Conservation (phyloP, 2,797 vertebrate species). For the Oryzias sinensis region DNA sequence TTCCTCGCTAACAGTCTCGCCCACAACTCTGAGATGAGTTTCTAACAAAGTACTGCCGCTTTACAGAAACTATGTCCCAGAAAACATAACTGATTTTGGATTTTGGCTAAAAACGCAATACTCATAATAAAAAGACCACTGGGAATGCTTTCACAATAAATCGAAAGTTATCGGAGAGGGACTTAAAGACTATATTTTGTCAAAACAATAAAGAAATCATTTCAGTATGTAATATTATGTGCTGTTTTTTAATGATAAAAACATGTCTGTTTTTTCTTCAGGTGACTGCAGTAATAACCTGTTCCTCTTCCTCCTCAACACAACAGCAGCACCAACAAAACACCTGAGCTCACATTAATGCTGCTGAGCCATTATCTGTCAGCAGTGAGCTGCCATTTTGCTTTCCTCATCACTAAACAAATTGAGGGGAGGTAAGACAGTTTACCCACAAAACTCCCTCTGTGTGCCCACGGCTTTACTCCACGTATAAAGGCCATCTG, state of each 20-base stretch:
- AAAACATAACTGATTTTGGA: too few species aligned
- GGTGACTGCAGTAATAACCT: constrained; percentile 63
- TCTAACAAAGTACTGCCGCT: too few species aligned
- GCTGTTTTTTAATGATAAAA: neutral
- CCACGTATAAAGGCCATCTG: constrained; percentile 78
- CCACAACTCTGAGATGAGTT: too few species aligned
- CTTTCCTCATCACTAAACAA: constrained; percentile 65
- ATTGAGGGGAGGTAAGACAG: constrained; percentile 72
- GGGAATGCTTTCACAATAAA: too few species aligned
- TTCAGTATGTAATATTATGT: too few species aligned
- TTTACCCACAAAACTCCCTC: constrained; percentile 75
- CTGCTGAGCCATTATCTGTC: constrained; percentile 48
- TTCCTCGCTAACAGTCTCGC: too few species aligned
- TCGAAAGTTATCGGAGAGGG: too few species aligned
- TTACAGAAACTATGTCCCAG: too few species aligned
- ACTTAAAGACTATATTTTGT: too few species aligned
- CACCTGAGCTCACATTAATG: constrained; percentile 66
- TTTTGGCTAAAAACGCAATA: too few species aligned
- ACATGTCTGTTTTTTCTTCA: constrained; percentile 40
- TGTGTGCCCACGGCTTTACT: constrained; percentile 70
- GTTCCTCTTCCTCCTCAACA: constrained; percentile 64
- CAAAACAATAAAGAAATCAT: too few species aligned
- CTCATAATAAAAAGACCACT: too few species aligned
- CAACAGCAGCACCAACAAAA: constrained; percentile 64
- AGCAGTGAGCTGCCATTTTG: constrained; percentile 69